These are phyloP conservation scores for Aporophyla nigra DNA, from an alignment of 2,888 invertebrate species.

Conservation along the genomic window DNA sequence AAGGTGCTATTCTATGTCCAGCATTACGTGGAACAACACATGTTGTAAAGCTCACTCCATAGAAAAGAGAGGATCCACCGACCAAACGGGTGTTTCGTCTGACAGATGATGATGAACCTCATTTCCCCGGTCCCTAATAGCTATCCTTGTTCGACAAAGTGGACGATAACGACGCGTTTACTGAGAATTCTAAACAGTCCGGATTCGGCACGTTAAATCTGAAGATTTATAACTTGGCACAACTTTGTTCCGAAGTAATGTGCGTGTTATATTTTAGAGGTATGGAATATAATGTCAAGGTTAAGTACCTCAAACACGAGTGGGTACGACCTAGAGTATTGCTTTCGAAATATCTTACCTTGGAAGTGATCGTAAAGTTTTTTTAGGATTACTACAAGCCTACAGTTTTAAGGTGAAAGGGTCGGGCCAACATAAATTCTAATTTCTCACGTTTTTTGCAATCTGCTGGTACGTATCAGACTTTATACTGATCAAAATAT, in stretches of 20 bases:
- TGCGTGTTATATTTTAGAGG: constrained; percentile 44
- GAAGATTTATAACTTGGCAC: constrained; percentile 50
- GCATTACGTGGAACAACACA: too few relatives aligned
- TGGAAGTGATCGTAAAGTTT: constrained; percentile 41
- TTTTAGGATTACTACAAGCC: not conserved
- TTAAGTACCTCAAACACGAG: constrained; percentile 5
- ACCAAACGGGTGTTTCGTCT: too few relatives aligned
- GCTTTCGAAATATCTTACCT: constrained; percentile 32
- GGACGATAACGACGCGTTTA: not conserved
- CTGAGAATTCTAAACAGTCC: constrained; percentile 16
- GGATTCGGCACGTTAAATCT: constrained; percentile 30
- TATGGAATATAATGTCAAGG: constrained; percentile 33
- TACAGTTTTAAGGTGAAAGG: not conserved
- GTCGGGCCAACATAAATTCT: not conserved
- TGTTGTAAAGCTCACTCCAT: too few relatives aligned
- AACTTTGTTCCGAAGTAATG: constrained; percentile 27
- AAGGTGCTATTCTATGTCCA: too few relatives aligned
- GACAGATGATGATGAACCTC: not conserved
- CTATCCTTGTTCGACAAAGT: not conserved
- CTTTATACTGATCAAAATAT: not conserved
- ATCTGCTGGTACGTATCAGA: not conserved
- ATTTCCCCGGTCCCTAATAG: too few relatives aligned
- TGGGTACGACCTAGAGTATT: constrained; percentile 17
- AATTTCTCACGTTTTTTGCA: not conserved
- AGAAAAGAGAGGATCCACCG: too few relatives aligned